Conservation (phyloP, 2,113 vertebrate species). For the Chaetura pelagica region DNA sequence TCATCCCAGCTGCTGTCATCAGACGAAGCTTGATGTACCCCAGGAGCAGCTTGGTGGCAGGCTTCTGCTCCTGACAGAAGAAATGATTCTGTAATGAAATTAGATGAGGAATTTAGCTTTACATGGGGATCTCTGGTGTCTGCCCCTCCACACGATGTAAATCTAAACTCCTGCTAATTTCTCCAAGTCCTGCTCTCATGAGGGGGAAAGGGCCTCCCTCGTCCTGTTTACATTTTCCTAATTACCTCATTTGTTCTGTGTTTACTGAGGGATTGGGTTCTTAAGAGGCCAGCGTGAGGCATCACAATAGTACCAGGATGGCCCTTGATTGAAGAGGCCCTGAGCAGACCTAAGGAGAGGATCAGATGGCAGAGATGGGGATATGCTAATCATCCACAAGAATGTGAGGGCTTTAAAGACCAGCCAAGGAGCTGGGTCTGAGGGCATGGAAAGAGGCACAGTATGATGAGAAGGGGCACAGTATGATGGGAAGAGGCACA, state of each 20-base stretch:
- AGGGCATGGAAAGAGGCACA: neutral
- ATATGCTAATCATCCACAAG: neutral
- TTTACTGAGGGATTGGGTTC: slow-evolving; percentile 50
- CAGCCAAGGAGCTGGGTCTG: neutral
- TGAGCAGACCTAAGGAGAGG: neutral
- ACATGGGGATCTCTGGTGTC: neutral
- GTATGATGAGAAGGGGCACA: too few relatives aligned
- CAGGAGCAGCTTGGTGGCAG: slow-evolving; percentile 14
- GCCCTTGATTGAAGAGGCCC: slow-evolving; percentile 43
- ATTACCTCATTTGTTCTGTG: slow-evolving; percentile 61
- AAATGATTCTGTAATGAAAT: slow-evolving; percentile 34
- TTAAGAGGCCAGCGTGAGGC: neutral
- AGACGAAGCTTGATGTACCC: slow-evolving; percentile 1
- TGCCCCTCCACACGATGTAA: neutral
- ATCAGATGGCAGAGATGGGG: slow-evolving; percentile 24
- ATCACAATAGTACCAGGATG: slow-evolving; percentile 12
- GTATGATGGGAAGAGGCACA: neutral
- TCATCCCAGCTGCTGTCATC: slow-evolving; percentile 18
- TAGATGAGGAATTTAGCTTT: slow-evolving; percentile 44
- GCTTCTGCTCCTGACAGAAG: neutral
- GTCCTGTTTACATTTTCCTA: slow-evolving; percentile 59
- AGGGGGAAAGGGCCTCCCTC: slow-evolving; percentile 23
- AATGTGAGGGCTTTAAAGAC: neutral
- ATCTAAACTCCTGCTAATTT: slow-evolving; percentile 43
- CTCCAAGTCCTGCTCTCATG: neutral